phyloP scores from a whole-genome alignment of 2,797 vertebrate species.

The Microcaecilia unicolor region DNA sequence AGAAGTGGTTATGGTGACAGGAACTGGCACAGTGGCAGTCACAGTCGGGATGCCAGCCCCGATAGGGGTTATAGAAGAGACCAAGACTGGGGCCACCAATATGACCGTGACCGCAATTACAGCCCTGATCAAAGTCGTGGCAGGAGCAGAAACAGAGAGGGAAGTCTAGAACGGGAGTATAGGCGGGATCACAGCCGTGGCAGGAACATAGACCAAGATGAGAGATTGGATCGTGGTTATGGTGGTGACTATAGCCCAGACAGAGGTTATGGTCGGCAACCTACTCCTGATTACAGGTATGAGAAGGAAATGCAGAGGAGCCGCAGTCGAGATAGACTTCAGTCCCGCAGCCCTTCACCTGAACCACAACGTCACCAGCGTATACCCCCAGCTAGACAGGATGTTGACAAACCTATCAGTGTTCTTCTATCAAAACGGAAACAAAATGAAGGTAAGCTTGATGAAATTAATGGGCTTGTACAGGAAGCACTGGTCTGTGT shows the following conservation, averaged over 20 bases:
- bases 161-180: constrained; percentile 57
- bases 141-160: constrained; percentile 58
- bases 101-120: constrained; percentile 26
- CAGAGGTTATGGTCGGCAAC: constrained; percentile 35
- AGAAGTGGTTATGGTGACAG: constrained; percentile 71
- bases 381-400: constrained; percentile 32
- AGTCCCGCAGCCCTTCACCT: constrained; percentile 62
- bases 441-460: constrained; percentile 70
- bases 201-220: constrained; percentile 50
- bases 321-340: constrained; percentile 64
- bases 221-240: constrained; percentile 53
- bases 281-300: constrained; percentile 34
- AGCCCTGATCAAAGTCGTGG: constrained; percentile 48
- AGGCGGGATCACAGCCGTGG: constrained; percentile 57
- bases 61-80: constrained; percentile 43
- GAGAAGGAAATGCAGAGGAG: constrained; percentile 38
- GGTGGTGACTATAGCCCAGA: constrained; percentile 56
- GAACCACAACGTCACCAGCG: constrained; percentile 29
- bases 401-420: constrained; percentile 58
- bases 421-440: constrained; percentile 81
- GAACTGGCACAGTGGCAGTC: constrained; percentile 61
- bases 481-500: no score
- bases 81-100: constrained; percentile 35
- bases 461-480: background rate
- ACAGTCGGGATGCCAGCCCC: constrained; percentile 56